Evolutionary conservation across 2,797 vertebrate species (phyloP), one percentile per base, ranked within the genome.

Genomic region (Acridotheres tristis): DNA sequence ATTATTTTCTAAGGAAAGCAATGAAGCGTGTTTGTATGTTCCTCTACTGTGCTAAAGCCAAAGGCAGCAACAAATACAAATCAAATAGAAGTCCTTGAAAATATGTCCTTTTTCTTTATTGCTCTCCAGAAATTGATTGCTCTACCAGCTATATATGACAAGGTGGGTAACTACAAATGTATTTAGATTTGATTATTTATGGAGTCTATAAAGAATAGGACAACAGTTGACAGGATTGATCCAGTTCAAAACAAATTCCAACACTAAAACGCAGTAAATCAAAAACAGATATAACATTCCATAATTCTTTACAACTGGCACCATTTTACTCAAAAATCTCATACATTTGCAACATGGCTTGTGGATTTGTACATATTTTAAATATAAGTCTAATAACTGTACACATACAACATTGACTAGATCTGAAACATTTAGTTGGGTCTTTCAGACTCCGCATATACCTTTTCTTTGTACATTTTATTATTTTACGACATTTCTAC

Each of bases 181-280:
- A 91, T 92, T 96, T 92, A 94, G 76, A 95, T 96, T 89, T 93
- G 47, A 95, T 95, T 91, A 81, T 68, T 94, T 88, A 62, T 4
- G 1, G 25, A 83, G 6, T 22, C 51, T 84, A 53, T 91, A 73
- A 85, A 94, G 40, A 86, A 86, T 12, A 85, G 14, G 57, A 94
- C 45, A 88, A 75, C 3, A 4, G 58, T 80, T 88, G 82, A 79
- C 69, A 84, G 48, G 66, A 93, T 69, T 76, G 89, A 91, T 94
- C 62, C 55, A 32, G 22, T 76, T 66, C 59, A 66, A 89, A 93
- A 89, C 50, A 92, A 90, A 91, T 78, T 94, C 36, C 63, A 85
- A 21, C 34, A 61, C 8, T 40, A 86, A 81, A 80, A 72, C 57
- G 8, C 38, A 73, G 43, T 92, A 91, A 81, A 88, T 92, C 82